Evolutionary conservation across 2,888 invertebrate species (phyloP).

Genomic region (Parthenolecanium corni): DNA sequence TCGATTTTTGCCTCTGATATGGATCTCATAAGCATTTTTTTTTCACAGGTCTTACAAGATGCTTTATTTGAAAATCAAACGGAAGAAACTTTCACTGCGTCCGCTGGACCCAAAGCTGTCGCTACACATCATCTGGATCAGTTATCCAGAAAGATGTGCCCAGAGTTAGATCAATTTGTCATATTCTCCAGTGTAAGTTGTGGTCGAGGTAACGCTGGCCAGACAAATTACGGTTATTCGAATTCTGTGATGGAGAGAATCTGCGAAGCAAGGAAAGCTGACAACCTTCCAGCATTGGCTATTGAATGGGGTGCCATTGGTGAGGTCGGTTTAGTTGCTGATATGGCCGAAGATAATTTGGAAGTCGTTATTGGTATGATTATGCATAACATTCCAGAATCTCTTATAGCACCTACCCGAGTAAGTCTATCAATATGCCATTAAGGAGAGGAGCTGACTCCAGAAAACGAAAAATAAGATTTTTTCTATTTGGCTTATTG

Average conservation of each 20-base stretch:
- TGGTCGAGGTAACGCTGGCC: conserved; percentile 82
- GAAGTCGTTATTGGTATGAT: conserved; percentile 51
- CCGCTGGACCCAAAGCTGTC: conserved; percentile 65
- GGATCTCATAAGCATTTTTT: background rate
- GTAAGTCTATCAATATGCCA: too few relatives aligned
- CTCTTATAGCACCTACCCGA: too few relatives aligned
- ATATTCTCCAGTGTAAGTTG: conserved; percentile 85
- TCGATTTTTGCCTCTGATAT: too few relatives aligned
- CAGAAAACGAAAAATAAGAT: too few relatives aligned
- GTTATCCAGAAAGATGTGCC: conserved; percentile 48
- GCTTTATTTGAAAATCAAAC: conserved; percentile 66
- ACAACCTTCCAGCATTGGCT: conserved; percentile 65
- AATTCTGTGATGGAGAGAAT: conserved; percentile 56
- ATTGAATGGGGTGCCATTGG: conserved; percentile 91
- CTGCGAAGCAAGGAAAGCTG: conserved; percentile 57
- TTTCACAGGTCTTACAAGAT: conserved; percentile 56
- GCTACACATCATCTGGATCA: conserved; percentile 68
- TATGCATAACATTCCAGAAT: background rate
- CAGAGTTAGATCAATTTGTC: conserved; percentile 57
- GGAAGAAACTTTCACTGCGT: conserved; percentile 52
- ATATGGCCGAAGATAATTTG: conserved; percentile 50
- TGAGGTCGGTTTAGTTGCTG: conserved; percentile 58
- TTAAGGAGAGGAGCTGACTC: too few relatives aligned
- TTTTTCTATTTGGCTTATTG: too few relatives aligned
- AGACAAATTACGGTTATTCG: conserved; percentile 81